Evolutionary conservation across 2,797 vertebrate genomes (phyloP).

Genomic region (Dromococcyx pavoninus): DNA sequence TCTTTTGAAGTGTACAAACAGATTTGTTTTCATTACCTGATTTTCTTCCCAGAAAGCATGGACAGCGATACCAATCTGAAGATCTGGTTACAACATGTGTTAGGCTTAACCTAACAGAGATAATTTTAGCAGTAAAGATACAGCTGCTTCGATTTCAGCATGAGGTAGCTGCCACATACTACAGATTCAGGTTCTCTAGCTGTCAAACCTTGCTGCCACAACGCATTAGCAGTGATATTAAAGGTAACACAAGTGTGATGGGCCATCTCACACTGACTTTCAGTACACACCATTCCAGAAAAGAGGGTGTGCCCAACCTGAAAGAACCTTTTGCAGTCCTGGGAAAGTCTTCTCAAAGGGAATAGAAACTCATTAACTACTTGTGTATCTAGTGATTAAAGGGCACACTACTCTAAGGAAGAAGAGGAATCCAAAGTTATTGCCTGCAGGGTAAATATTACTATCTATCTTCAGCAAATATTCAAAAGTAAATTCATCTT

Average conservation of each 20-base stretch:
- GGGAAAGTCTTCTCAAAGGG: slow-evolving; percentile 8
- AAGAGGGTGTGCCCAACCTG: neutral
- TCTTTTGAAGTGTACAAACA: neutral
- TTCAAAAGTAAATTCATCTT: neutral
- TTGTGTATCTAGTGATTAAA: slow-evolving; percentile 1
- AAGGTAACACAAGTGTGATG: neutral
- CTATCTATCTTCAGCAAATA: neutral
- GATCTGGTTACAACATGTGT: slow-evolving; percentile 29
- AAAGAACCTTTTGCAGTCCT: neutral
- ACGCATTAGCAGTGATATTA: neutral
- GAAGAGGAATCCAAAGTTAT: neutral
- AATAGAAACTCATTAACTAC: neutral
- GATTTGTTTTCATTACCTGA: slow-evolving; percentile 15
- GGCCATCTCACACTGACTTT: neutral
- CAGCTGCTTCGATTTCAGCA: slow-evolving; percentile 34
- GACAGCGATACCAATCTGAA: neutral
- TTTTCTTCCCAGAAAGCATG: neutral
- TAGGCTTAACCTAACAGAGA: neutral
- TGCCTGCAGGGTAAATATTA: neutral
- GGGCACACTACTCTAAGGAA: neutral
- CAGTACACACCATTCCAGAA: neutral
- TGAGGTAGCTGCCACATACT: neutral
- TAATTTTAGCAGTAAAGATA: slow-evolving; percentile 43
- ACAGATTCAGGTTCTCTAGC: neutral
- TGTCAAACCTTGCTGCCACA: neutral